Percentiles rank a stretch among this genome's conserved stretches.
Evolutionary conservation across 2,797 vertebrate species (phyloP).

Genomic region (Todus mexicanus): DNA sequence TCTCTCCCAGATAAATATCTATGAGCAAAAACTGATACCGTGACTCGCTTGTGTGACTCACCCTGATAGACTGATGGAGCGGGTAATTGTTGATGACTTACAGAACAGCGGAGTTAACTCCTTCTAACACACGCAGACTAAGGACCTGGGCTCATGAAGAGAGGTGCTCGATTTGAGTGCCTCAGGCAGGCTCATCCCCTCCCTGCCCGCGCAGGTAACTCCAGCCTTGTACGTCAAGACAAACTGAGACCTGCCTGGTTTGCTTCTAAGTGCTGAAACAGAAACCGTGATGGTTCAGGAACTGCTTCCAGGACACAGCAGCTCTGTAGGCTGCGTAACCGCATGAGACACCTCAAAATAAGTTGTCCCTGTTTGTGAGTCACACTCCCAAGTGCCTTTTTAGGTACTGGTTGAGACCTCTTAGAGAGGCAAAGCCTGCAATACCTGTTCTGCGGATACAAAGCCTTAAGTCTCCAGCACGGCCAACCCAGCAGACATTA

Average conservation of each 20-base stretch:
- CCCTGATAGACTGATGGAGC: neutral
- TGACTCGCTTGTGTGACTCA: neutral
- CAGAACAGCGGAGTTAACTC: neutral
- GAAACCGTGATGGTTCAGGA: neutral
- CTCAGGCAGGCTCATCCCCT: neutral
- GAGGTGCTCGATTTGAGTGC: neutral
- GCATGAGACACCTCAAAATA: neutral
- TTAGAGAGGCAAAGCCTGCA: conserved; percentile 28
- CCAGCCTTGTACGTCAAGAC: neutral
- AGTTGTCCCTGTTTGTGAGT: neutral
- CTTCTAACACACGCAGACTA: neutral
- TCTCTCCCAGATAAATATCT: neutral
- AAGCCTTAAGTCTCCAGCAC: neutral
- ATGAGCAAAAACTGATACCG: neutral
- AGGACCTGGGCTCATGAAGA: neutral
- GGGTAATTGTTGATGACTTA: neutral
- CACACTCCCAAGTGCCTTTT: neutral
- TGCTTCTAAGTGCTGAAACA: neutral
- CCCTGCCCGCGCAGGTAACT: neutral
- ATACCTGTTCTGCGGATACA: conserved; percentile 22
- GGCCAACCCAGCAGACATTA: neutral
- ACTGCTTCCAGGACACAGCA: neutral
- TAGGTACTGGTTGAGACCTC: neutral
- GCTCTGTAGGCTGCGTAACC: neutral
- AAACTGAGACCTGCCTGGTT: neutral